Conservation (phyloP, 2,797 vertebrate genomes). For the Rhodeus uyekii region DNA sequence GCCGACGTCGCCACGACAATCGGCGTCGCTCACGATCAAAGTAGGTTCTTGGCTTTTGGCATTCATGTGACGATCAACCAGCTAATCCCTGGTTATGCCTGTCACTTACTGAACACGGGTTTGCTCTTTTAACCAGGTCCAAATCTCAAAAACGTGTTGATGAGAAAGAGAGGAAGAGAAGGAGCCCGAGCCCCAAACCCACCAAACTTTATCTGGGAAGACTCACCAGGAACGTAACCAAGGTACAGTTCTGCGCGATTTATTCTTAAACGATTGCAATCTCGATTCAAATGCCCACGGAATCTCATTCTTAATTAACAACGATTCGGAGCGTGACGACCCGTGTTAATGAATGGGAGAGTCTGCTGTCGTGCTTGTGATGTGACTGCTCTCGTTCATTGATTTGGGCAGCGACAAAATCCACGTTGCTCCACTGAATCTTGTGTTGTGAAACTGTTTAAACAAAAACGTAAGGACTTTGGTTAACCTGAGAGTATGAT, state of each 20-base stretch:
- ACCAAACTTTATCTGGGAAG: conserved; percentile 94
- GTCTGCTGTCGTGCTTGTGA: neutral
- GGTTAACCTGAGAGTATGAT: too few relatives aligned
- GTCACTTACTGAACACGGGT: neutral
- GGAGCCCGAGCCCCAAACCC: conserved; percentile 92
- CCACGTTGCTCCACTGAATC: too few relatives aligned
- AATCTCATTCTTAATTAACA: neutral
- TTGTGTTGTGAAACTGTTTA: neutral
- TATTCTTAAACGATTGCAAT: neutral
- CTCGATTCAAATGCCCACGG: too few relatives aligned
- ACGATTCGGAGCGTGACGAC: too few relatives aligned
- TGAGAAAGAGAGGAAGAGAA: conserved; percentile 91
- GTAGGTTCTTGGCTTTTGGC: conserved; percentile 67
- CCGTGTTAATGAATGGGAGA: neutral
- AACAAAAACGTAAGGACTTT: too few relatives aligned
- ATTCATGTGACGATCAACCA: too few relatives aligned
- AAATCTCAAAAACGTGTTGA: conserved; percentile 93
- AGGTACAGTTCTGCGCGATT: conserved; percentile 77
- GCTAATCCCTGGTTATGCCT: neutral
- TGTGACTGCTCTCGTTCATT: neutral
- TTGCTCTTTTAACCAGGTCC: conserved; percentile 71
- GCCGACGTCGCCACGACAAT: conserved; percentile 91
- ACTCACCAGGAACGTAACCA: conserved; percentile 94
- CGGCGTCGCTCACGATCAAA: conserved; percentile 91
- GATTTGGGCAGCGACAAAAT: too few relatives aligned